Percentiles rank a stretch among this genome's conserved stretches.
These are phyloP conservation scores for Heliocidaris erythrogramma DNA, from an alignment of 35 echinoderm and acorn worm species.

Conservation along the genomic window DNA sequence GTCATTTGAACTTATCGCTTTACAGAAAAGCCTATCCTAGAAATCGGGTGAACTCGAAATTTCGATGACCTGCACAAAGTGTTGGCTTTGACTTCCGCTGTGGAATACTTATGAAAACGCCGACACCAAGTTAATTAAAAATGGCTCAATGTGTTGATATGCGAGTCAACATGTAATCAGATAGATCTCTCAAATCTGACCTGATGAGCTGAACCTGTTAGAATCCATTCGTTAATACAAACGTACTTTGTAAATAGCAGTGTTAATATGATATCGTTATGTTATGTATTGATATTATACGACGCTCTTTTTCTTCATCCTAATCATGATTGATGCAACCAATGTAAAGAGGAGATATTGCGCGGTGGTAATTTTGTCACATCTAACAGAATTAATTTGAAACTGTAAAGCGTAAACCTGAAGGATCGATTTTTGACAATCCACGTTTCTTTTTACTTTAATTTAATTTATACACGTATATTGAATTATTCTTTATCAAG, in stretches of 20 bases:
- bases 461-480: not conserved
- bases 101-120: constrained; percentile 3
- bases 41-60: not conserved
- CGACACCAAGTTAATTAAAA: constrained; percentile 5
- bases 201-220: not conserved
- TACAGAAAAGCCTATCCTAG: not conserved
- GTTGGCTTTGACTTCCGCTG: not conserved
- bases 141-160: not conserved
- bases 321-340: not conserved
- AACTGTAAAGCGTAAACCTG: not conserved
- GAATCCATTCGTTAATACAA: not conserved
- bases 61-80: not conserved
- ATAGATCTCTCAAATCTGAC: not conserved
- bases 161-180: not conserved
- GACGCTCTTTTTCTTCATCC: not conserved
- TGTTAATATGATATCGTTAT: not conserved
- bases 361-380: not conserved
- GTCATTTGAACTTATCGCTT: constrained; percentile 2
- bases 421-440: not conserved
- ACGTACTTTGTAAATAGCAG: not conserved
- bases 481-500: not conserved
- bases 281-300: not conserved
- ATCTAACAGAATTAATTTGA: not conserved
- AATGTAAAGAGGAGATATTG: not conserved
- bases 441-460: not conserved